phyloP scores from a whole-genome alignment of 2,113 vertebrate genomes.

The Misgurnus anguillicaudatus region DNA sequence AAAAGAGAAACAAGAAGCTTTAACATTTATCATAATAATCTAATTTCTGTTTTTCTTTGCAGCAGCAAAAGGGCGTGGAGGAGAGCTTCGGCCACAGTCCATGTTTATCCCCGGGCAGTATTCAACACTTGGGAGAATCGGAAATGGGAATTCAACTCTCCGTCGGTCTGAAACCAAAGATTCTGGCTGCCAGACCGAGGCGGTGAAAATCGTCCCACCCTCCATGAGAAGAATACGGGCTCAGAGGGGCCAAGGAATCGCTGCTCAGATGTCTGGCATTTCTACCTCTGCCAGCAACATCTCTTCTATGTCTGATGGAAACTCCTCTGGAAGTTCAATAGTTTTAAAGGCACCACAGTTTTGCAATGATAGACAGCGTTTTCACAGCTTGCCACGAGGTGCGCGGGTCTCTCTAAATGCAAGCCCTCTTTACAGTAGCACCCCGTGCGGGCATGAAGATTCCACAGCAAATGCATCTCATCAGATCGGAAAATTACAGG shows the following conservation, averaged over 20 bases:
- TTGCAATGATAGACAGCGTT: slow-evolving; percentile 75
- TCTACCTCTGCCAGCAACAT: slow-evolving; percentile 86
- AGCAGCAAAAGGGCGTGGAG: slow-evolving; percentile 75
- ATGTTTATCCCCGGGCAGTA: slow-evolving; percentile 85
- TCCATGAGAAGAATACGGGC: slow-evolving; percentile 94
- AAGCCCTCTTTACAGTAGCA: slow-evolving; percentile 77
- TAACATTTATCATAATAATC: slow-evolving; percentile 35
- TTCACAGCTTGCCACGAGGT: slow-evolving; percentile 91
- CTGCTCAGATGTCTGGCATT: slow-evolving; percentile 89
- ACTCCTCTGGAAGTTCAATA: slow-evolving; percentile 72
- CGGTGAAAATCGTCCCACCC: slow-evolving; percentile 88
- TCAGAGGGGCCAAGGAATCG: slow-evolving; percentile 92
- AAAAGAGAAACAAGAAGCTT: neutral
- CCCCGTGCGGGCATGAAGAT: slow-evolving; percentile 73
- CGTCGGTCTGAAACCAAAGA: slow-evolving; percentile 83
- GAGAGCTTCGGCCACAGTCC: slow-evolving; percentile 81
- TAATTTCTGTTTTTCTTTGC: slow-evolving; percentile 65
- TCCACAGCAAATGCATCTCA: slow-evolving; percentile 54
- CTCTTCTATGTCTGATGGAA: slow-evolving; percentile 80
- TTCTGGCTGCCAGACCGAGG: slow-evolving; percentile 93
- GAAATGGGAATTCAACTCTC: slow-evolving; percentile 70
- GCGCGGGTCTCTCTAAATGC: slow-evolving; percentile 80
- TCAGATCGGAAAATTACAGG: slow-evolving; percentile 77
- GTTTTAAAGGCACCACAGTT: slow-evolving; percentile 74
- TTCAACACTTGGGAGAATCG: slow-evolving; percentile 83